Percentiles rank a stretch among this genome's conserved stretches.
phyloP scores from a whole-genome alignment of 1,140 invertebrate genomes.

The Pararge aegeria region DNA sequence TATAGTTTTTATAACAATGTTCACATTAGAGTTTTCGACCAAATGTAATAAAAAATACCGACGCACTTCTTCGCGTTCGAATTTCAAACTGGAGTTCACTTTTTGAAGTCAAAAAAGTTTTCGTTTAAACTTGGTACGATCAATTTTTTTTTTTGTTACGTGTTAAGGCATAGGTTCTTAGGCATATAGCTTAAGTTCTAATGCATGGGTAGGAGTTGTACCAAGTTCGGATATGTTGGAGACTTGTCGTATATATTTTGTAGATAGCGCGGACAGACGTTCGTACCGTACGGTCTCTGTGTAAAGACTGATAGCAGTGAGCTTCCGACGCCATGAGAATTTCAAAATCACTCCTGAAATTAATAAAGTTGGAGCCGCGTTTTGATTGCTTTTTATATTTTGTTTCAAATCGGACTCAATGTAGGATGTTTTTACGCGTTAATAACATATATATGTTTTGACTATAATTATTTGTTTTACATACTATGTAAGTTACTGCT shows the following conservation, averaged over 20 bases:
- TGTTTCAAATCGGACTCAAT: background rate
- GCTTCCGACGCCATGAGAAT: conserved; percentile 17
- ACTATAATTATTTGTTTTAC: no score
- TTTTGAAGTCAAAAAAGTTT: conserved; percentile 5
- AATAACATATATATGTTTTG: no score
- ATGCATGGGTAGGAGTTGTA: background rate
- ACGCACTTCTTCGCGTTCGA: conserved; percentile 2
- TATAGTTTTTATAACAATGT: no score
- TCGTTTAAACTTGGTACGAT: background rate
- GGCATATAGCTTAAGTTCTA: background rate
- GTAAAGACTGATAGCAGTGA: conserved; percentile 20
- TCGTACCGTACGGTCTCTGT: conserved; percentile 18
- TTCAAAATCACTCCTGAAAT: conserved; percentile 11
- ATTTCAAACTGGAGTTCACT: background rate
- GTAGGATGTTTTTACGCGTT: background rate
- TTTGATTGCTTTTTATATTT: conserved; percentile 7
- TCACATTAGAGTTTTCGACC: background rate
- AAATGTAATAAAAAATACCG: background rate
- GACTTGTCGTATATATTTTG: background rate
- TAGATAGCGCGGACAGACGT: conserved; percentile 12
- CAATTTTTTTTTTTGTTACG: background rate
- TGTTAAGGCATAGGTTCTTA: background rate
- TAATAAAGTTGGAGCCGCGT: conserved; percentile 3
- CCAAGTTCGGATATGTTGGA: background rate
- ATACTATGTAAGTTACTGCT: no score